These are phyloP conservation scores for Xestoiulus laeticollis DNA, from an alignment of 2,888 invertebrate genomes.

Conservation along the genomic window DNA sequence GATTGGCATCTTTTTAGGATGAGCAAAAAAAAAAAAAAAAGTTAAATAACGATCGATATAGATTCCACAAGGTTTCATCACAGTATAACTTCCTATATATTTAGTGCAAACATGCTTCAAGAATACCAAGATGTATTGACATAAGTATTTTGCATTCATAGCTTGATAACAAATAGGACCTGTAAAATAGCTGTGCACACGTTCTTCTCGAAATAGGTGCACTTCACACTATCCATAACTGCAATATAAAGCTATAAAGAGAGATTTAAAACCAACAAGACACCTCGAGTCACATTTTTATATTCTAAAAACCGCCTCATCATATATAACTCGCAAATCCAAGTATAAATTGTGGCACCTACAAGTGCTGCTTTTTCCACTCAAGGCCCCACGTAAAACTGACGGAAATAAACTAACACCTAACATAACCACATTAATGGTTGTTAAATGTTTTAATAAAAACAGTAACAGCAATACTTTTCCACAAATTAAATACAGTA, in stretches of 20 bases:
- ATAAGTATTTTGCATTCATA: neutral
- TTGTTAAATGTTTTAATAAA: too few species aligned
- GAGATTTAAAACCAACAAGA: slow-evolving; percentile 32
- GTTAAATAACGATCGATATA: neutral
- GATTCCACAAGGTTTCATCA: neutral
- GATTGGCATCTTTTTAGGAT: neutral
- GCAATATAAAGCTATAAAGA: slow-evolving; percentile 32
- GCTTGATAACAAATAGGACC: neutral
- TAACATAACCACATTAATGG: neutral
- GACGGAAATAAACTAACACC: neutral
- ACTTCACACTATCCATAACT: slow-evolving; percentile 17
- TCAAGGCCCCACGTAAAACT: neutral
- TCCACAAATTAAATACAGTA: too few species aligned
- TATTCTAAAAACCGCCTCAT: neutral
- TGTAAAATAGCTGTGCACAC: neutral
- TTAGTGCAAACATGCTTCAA: neutral
- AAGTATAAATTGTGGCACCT: neutral
- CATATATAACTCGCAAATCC: neutral
- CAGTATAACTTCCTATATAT: neutral
- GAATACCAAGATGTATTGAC: neutral
- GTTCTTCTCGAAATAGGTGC: neutral
- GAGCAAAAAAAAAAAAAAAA: neutral
- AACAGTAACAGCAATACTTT: too few species aligned
- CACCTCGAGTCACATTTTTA: neutral
- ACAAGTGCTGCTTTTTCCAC: neutral